These are phyloP conservation scores for Buathra laborator DNA, from an alignment of 2,888 invertebrate genomes.

Conservation along the genomic window DNA sequence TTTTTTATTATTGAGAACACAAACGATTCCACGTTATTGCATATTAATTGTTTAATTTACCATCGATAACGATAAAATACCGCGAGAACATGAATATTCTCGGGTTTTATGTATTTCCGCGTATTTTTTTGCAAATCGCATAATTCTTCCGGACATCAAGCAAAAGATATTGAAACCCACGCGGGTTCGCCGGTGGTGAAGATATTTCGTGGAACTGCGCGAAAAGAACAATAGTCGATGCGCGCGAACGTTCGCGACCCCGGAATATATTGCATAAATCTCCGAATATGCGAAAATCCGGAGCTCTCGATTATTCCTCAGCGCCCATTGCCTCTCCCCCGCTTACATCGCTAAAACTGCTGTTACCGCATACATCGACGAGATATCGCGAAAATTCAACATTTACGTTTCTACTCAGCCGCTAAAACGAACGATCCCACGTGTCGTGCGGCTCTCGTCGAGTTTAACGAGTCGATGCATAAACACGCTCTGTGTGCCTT, in stretches of 20 bases:
- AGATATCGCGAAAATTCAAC: not conserved
- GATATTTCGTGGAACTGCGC: not conserved
- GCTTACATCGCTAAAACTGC: not conserved
- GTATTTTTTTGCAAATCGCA: too few species aligned
- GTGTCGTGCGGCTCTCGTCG: not conserved
- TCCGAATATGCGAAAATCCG: not conserved
- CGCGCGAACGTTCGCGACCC: not conserved
- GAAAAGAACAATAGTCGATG: constrained; percentile 1
- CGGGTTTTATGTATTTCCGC: too few species aligned
- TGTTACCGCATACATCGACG: not conserved
- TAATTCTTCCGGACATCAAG: too few species aligned
- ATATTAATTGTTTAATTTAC: not conserved
- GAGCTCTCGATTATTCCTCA: not conserved
- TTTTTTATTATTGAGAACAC: not conserved
- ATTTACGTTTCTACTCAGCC: constrained; percentile 2
- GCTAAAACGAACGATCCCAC: not conserved
- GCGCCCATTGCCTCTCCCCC: not conserved
- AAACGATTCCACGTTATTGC: not conserved
- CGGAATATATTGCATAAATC: constrained; percentile 16
- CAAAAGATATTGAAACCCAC: too few species aligned
- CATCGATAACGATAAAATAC: not conserved
- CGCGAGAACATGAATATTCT: too few species aligned
- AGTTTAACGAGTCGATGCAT: constrained; percentile 26
- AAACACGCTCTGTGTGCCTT: not conserved
- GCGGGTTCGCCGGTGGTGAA: not conserved